A percentile compares a stretch with the other conserved stretches of the same genome.
Conservation (phyloP, 2,888 invertebrate species). For the Perdita meconis region DNA sequence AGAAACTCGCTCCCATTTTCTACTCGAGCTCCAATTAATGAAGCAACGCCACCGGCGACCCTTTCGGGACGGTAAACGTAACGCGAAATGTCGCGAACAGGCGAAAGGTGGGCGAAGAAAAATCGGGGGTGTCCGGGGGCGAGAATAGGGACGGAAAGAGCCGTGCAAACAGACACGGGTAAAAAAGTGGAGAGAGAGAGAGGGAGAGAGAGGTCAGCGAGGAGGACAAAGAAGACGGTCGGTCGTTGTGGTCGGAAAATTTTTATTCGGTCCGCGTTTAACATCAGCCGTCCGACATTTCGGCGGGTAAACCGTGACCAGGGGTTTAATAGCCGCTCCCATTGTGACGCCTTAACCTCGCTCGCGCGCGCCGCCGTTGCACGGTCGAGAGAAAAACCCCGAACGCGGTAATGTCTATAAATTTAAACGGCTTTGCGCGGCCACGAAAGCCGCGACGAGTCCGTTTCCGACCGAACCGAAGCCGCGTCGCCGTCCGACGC, state of each 20-base stretch:
- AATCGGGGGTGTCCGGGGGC: no score
- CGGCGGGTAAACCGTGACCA: slow-evolving; percentile 68
- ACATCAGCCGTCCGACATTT: slow-evolving; percentile 71
- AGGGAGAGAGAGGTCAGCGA: neutral
- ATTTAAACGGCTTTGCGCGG: slow-evolving; percentile 70
- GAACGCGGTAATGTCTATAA: slow-evolving; percentile 68
- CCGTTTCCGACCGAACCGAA: neutral
- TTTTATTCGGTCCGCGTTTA: slow-evolving; percentile 70
- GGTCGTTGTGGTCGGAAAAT: slow-evolving; percentile 42
- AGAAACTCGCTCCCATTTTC: slow-evolving; percentile 22
- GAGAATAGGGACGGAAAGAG: no score
- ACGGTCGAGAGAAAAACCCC: slow-evolving; percentile 23
- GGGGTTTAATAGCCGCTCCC: slow-evolving; percentile 68
- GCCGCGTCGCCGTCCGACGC: no score
- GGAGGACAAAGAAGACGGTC: slow-evolving; percentile 50
- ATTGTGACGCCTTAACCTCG: slow-evolving; percentile 69
- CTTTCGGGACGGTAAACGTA: neutral
- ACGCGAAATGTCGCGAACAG: neutral
- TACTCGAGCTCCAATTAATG: slow-evolving; percentile 33
- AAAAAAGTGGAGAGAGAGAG: neutral
- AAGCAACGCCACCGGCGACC: slow-evolving; percentile 22
- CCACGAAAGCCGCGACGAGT: slow-evolving; percentile 55
- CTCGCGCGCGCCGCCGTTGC: slow-evolving; percentile 52
- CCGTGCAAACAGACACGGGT: no score
- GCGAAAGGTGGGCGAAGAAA: no score